Conservation (phyloP, 2,888 invertebrate genomes). For the Syritta pipiens region DNA sequence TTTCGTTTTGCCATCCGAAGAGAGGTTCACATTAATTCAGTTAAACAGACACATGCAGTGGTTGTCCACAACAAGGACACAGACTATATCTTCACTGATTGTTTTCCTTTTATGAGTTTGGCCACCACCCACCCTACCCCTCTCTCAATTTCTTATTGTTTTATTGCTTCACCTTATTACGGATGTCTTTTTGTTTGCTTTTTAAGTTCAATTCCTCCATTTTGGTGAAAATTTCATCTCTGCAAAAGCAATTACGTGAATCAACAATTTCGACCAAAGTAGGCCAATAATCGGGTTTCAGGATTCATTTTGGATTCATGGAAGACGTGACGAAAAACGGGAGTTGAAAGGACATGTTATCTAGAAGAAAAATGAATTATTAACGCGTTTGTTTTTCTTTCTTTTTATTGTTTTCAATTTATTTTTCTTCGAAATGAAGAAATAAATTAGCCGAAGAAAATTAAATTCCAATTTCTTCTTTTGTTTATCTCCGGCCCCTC, state of each 20-base stretch:
- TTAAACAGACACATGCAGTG: conserved; percentile 1
- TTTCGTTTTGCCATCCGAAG: too few species aligned
- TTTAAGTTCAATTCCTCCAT: not conserved
- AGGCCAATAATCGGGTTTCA: conserved; percentile 23
- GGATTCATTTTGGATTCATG: conserved; percentile 19
- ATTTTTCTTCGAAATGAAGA: not conserved
- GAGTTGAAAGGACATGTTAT: not conserved
- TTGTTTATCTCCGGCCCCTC: not conserved
- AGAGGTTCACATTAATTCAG: conserved; percentile 9
- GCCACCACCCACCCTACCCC: not conserved
- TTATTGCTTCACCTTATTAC: not conserved
- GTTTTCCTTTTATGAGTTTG: not conserved
- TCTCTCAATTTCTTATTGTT: not conserved
- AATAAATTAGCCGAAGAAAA: conserved; percentile 4
- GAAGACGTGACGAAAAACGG: not conserved
- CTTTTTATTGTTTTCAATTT: not conserved
- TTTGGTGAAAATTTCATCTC: not conserved
- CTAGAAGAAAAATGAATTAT: conserved; percentile 5
- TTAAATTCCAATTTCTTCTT: conserved; percentile 2
- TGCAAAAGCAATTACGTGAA: conserved; percentile 16
- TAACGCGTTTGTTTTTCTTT: conserved; percentile 1
- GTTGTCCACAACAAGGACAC: too few species aligned
- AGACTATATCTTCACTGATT: not conserved
- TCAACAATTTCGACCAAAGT: conserved; percentile 1
- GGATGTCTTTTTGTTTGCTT: conserved; percentile 8